These are phyloP conservation scores for Drosophila sordidula DNA, from an alignment of 2,888 invertebrate species.

Conservation along the genomic window DNA sequence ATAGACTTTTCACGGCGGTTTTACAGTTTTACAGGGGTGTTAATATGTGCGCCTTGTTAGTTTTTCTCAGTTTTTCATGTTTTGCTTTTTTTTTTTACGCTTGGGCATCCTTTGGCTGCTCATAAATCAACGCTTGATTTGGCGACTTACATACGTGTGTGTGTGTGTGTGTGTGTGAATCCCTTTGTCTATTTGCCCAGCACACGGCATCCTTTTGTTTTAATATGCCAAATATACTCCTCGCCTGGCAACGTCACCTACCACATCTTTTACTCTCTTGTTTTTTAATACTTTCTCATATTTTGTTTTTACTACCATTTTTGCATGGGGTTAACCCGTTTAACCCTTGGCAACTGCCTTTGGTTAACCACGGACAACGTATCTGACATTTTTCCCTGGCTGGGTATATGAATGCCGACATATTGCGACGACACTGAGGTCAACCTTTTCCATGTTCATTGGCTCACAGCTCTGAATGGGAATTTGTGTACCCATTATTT, in stretches of 20 bases:
- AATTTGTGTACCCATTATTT: slow-evolving; percentile 25
- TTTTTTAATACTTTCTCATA: slow-evolving; percentile 10
- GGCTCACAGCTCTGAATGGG: slow-evolving; percentile 34
- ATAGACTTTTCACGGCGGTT: slow-evolving; percentile 71
- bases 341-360: slow-evolving; percentile 71
- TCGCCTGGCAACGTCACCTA: slow-evolving; percentile 47
- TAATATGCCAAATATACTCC: slow-evolving; percentile 74
- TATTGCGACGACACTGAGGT: slow-evolving; percentile 75
- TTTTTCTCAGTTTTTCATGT: slow-evolving; percentile 57
- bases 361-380: slow-evolving; percentile 73
- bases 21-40: slow-evolving; percentile 77
- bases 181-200: slow-evolving; percentile 75
- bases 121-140: slow-evolving; percentile 80
- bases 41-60: slow-evolving; percentile 71
- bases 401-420: slow-evolving; percentile 41
- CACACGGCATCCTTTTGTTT: slow-evolving; percentile 77
- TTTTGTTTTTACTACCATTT: slow-evolving; percentile 48
- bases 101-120: slow-evolving; percentile 59
- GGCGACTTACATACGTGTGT: slow-evolving; percentile 65
- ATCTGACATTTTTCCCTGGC: slow-evolving; percentile 60
- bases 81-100: slow-evolving; percentile 31
- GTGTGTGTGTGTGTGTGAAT: slow-evolving; percentile 38
- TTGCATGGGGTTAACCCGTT: slow-evolving; percentile 72
- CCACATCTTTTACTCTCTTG: slow-evolving; percentile 24
- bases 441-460: slow-evolving; percentile 78